Evolutionary conservation across 2,888 invertebrate species (phyloP), one percentile per base, ranked within the genome.

Genomic region (Punctoribates punctum): DNA sequence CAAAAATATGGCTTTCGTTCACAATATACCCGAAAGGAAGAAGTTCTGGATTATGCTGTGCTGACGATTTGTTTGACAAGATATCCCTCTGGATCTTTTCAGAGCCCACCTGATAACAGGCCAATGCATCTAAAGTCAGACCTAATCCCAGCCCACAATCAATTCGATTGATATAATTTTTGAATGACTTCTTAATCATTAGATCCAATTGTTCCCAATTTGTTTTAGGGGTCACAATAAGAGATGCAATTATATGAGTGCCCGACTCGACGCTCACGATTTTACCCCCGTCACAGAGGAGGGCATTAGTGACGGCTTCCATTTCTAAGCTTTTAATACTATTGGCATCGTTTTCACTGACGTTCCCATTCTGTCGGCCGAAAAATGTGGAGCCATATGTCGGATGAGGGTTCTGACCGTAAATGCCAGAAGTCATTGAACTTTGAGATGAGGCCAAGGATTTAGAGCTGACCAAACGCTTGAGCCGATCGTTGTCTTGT

Each of bases 141-240:
- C 94, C 95, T 77, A 96, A 86, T 84, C 92, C 93, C 67, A 93
- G 92, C 20, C 92, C 92, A 0, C 95, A 94, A 86, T 98, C 98
- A 81, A 98, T 90, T 81, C 94, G 88, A 65, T 93, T 90, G 75
- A 95, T 88, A 85, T 96, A 96, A 82, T 97, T 85, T 84, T 96
- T 96, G 84, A 97, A 96, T 74, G 94, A 91, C 84, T 94, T 90
- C 81, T 93, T 88, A 79, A 96, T 92, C 81, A 92, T 91, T 81
- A 92, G 91, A 85, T 97, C 96, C 82, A 97, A 86, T 83, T 93
- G 91, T 83, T 94, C 94, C 97, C 97, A 97, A 77, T 92, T 93
- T 0, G 94, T 95, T 84, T 94, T 94, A 77, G 93, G 92, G 11
- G 51, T 73, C 15, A 76, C 73, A 9, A 29, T 27, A 13, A 76